Base-by-base conservation (phyloP, 2,113 vertebrate genomes). In the Fregata magnificens region DNA sequence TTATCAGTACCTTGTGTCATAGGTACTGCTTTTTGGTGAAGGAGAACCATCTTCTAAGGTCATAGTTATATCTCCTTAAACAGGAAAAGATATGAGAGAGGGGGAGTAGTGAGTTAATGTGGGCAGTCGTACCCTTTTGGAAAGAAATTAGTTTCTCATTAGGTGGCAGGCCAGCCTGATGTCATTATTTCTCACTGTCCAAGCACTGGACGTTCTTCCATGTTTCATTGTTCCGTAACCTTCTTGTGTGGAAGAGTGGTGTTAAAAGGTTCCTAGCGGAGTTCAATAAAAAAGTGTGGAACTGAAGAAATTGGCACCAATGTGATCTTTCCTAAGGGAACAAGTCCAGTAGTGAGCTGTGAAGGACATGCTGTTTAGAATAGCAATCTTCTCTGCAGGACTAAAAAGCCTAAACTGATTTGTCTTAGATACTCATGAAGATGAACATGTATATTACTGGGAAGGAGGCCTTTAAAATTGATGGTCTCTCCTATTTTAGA, bases 291-390 rank as follows among this genome's bases (percentile, higher is more conserved):
- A 67, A 86, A 53, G 72, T 13, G 10, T 77, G 67, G 83, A 96
- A 85, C 29, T 66, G 45, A 70, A 88, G 80, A 93, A 86, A 67
- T 67, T 94, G 73, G 65, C 86, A 82, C 52, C 5, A 10, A 26
- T 87, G 42, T 80, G 52, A 70, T 96, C 59, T 97, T 94, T 96
- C 82, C 71, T 82, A 87, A 86, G 86, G 79, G 73, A 95, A 81
- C 59, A 78, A 56, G 28, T 77, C 59, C 62, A 71, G 10, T 78
- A 74, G n/a, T 4, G 34, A 67, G 85, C 82, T 93, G 42, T 72
- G 82, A 92, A 82, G 72, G 78, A 84, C 49, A 71, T 1, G 7
- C 36, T 96, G 73, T 81, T 95, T 90, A 87, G 66, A 85, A 29
- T 66, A 69, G 34, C 47, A 91, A 49, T 52, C 36, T 94, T 91